A percentile compares a stretch with the other conserved stretches of the same genome.
phyloP scores from a whole-genome alignment of 92 coral and sea anemone species.

The Pocillopora meandrina region DNA sequence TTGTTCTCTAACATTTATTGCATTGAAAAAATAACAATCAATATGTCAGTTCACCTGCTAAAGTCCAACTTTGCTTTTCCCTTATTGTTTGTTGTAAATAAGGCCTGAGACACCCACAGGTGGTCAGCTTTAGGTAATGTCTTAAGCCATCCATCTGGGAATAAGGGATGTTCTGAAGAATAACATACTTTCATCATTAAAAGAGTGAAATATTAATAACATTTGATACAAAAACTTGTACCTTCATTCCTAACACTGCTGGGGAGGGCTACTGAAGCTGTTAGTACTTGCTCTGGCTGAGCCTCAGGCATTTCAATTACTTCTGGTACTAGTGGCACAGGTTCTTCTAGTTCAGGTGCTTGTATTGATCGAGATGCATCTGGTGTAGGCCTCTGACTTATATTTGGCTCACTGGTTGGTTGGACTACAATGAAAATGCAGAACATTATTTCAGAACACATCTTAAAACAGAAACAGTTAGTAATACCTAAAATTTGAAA shows the following conservation, averaged over 20 bases:
- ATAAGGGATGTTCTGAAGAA: background rate
- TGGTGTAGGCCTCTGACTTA: no score
- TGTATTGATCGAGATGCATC: no score
- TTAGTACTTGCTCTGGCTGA: no score
- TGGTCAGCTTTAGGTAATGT: slow-evolving; percentile 49
- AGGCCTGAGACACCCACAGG: slow-evolving; percentile 51
- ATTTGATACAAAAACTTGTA: background rate
- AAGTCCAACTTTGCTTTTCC: slow-evolving; percentile 42
- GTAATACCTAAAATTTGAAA: background rate
- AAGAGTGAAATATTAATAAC: background rate
- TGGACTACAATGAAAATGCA: background rate
- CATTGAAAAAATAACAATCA: background rate
- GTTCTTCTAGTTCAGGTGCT: no score
- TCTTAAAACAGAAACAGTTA: no score
- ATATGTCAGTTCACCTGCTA: slow-evolving; percentile 27
- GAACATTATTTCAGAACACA: no score
- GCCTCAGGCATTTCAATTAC: no score
- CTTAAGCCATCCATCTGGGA: slow-evolving; percentile 58
- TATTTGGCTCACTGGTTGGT: no score
- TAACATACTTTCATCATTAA: background rate
- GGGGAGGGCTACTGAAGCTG: no score
- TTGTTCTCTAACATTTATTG: slow-evolving; percentile 51
- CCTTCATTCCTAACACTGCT: background rate
- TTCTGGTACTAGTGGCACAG: no score
- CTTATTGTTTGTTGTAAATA: slow-evolving; percentile 21